Conservation (phyloP, 2,113 vertebrate species). For the Nerophis lumbriciformis region DNA sequence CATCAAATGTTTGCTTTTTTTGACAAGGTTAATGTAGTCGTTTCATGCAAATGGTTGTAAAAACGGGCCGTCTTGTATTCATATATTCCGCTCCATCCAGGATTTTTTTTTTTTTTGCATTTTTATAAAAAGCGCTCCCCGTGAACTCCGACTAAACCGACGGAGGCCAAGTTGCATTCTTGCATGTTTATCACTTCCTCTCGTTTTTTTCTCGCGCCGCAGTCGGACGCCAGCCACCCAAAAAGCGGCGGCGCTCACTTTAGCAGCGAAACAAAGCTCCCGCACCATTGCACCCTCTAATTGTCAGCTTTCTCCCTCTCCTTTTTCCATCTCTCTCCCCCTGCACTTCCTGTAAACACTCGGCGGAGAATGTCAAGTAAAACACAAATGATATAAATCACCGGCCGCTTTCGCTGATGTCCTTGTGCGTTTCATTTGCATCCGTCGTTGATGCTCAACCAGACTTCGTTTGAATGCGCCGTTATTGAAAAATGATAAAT, state of each 20-base stretch:
- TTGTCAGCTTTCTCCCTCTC: conserved; percentile 8
- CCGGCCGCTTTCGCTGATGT: background rate
- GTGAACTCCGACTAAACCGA: background rate
- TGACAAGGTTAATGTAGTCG: too few relatives aligned
- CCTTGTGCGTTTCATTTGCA: background rate
- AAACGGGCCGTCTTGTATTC: background rate
- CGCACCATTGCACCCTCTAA: conserved; percentile 8
- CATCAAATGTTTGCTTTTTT: too few relatives aligned
- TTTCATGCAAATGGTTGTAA: too few relatives aligned
- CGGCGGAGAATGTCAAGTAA: background rate
- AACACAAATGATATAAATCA: background rate
- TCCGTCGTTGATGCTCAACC: background rate
- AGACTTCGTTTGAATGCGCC: background rate
- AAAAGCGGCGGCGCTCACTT: conserved; percentile 9
- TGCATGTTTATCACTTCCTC: conserved; percentile 6
- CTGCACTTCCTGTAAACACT: background rate
- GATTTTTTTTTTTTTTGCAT: too few relatives aligned
- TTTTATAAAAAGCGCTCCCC: too few relatives aligned
- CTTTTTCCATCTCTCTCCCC: background rate
- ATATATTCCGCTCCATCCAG: background rate
- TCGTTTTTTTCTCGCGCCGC: background rate
- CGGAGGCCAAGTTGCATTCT: background rate
- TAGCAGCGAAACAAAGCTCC: conserved; percentile 11
- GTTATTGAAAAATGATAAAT: conserved; percentile 4
- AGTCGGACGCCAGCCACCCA: conserved; percentile 2